phyloP scores from a whole-genome alignment of 2,797 vertebrate species.

The Ciconia nigra region DNA sequence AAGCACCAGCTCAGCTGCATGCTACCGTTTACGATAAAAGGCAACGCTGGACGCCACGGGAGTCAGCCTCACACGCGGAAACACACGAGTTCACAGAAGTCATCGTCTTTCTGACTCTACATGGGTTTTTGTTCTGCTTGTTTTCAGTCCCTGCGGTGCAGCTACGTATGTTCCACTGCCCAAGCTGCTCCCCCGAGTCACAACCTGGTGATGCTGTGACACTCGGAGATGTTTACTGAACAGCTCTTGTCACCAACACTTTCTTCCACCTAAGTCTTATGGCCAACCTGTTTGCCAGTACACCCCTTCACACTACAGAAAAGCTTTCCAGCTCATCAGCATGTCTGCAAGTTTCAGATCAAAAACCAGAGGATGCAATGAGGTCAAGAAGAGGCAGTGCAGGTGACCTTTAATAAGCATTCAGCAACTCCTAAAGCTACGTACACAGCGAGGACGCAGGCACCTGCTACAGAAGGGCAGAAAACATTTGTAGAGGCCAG shows the following conservation, averaged over 20 bases:
- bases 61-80: background rate
- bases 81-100: background rate
- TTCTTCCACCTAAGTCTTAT: background rate
- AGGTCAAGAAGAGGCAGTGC: background rate
- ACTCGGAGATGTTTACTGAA: background rate
- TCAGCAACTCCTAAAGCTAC: background rate
- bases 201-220: background rate
- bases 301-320: background rate
- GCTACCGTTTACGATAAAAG: conserved; percentile 6
- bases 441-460: rapidly evolving
- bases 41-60: background rate
- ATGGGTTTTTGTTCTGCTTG: background rate
- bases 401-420: background rate
- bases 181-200: background rate
- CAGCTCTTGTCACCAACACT: background rate
- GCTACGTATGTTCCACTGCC: background rate
- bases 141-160: background rate
- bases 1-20: background rate
- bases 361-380: background rate
- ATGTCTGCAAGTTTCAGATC: background rate
- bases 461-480: background rate
- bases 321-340: background rate
- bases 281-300: background rate
- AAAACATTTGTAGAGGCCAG: background rate
- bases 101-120: background rate